Evolutionary conservation across 2,888 invertebrate genomes (phyloP), one percentile per base, ranked within the genome.

Genomic region (Drepana falcataria): DNA sequence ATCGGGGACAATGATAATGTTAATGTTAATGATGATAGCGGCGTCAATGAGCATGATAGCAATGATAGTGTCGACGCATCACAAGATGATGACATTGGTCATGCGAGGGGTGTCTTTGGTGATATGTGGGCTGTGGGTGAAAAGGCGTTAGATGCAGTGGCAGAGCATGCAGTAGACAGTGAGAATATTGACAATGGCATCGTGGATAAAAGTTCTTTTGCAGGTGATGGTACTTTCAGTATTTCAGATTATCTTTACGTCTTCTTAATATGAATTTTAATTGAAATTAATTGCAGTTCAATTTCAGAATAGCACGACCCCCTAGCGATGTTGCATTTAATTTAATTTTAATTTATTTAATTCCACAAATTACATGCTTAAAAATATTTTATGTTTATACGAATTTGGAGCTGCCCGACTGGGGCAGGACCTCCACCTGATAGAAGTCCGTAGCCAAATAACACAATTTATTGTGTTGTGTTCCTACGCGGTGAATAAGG

Each of bases 161-260:
- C 87, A 1, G 85, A 90, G 73, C 79, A 87, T 69, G 88, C 82
- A 0, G 52, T 87, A 40, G 76, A 84, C 35, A 77, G 72, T 57
- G 91, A 91, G 52, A 70, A 81, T 51, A 55, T 63, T 0, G 88
- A 88, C 47, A 81, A 91, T 68, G 90, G 82, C 5, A 54, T 90
- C 2, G 65, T 73, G 48, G 87, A 87, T 68, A 79, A 81, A 52
- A 85, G 83, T 59, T 79, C 86, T n/a, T 48, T 84, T 53, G 77
- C 72, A 88, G 87, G 85, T 90, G 79, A 69, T 69, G 79, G 81
- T 71, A 68, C 66, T 60, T 61, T 59, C 52, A 51, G 21, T 52
- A 41, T 55, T 21, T 21, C 21, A 47, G 40, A 51, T 48, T 34
- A 47, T 21, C 21, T 21, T 21, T 21, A 21, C 21, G 0, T 21